A percentile compares a stretch with the other conserved stretches of the same genome.
These are phyloP conservation scores for Mimachlamys varia DNA, from an alignment of 2,888 invertebrate genomes.

Conservation along the genomic window DNA sequence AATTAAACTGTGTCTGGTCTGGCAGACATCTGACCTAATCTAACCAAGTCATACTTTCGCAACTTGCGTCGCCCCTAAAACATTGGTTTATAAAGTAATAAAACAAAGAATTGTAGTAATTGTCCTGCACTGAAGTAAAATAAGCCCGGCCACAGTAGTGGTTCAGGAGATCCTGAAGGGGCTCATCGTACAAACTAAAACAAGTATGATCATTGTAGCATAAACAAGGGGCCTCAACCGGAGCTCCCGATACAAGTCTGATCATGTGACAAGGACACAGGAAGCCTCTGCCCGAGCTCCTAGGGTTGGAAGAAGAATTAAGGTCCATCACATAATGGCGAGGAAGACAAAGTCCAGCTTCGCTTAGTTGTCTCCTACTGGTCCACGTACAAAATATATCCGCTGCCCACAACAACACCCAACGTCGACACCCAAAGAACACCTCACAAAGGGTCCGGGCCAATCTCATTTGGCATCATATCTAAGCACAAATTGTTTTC, in stretches of 20 bases:
- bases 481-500: conserved; percentile 34
- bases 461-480: conserved; percentile 19
- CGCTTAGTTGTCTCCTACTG: conserved; percentile 5
- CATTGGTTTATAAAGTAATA: not conserved
- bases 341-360: conserved; percentile 36
- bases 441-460: not conserved
- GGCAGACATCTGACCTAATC: not conserved
- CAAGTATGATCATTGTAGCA: not conserved
- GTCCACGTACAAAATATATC: conserved; percentile 24
- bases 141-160: not conserved
- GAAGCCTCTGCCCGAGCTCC: not conserved
- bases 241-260: not conserved
- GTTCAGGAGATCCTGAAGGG: not conserved
- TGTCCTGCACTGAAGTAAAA: not conserved
- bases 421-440: not conserved
- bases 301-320: not conserved
- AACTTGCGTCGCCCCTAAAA: not conserved
- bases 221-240: not conserved
- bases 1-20: not conserved
- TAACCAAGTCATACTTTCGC: not conserved
- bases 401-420: conserved; percentile 28
- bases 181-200: not conserved
- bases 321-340: conserved; percentile 4
- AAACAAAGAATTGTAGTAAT: not conserved
- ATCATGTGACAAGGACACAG: not conserved